These are phyloP conservation scores for Cremastinae sp. DNA, from an alignment of 2,888 invertebrate species.

Conservation along the genomic window DNA sequence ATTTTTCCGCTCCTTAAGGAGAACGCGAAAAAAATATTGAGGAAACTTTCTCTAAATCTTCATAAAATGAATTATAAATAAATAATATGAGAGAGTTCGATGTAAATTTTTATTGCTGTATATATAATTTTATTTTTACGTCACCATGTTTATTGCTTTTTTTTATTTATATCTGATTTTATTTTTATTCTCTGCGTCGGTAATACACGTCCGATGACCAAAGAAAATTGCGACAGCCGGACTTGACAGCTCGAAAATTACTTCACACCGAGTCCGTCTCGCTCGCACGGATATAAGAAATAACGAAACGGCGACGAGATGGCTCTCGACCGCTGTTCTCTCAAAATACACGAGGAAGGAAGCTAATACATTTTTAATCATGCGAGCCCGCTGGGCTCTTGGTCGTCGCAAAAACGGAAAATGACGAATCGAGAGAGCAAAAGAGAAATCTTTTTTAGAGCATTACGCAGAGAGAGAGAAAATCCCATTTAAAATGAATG, in stretches of 20 bases:
- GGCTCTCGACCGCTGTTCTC: slow-evolving; percentile 3
- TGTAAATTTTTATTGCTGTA: too few species aligned
- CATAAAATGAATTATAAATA: too few species aligned
- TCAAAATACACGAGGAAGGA: slow-evolving; percentile 34
- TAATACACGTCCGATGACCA: slow-evolving; percentile 57
- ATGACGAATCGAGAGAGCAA: background rate
- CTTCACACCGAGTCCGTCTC: slow-evolving; percentile 54
- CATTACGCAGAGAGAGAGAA: background rate
- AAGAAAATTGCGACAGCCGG: slow-evolving; percentile 56
- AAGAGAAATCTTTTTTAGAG: slow-evolving; percentile 30
- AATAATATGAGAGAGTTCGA: too few species aligned
- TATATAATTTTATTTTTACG: too few species aligned
- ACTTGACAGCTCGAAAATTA: slow-evolving; percentile 63
- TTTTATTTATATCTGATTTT: slow-evolving; percentile 26
- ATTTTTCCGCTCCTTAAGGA: background rate
- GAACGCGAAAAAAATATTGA: background rate
- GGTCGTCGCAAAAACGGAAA: background rate
- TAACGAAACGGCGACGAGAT: slow-evolving; percentile 39
- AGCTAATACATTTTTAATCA: slow-evolving; percentile 63
- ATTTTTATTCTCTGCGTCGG: slow-evolving; percentile 24
- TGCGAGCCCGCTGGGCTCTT: slow-evolving; percentile 54
- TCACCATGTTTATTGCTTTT: background rate
- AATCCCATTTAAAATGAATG: slow-evolving; percentile 35
- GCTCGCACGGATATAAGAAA: slow-evolving; percentile 45
- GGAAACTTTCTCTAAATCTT: too few species aligned